phyloP scores from a whole-genome alignment of 2,113 vertebrate species.

The Macquaria australasica region DNA sequence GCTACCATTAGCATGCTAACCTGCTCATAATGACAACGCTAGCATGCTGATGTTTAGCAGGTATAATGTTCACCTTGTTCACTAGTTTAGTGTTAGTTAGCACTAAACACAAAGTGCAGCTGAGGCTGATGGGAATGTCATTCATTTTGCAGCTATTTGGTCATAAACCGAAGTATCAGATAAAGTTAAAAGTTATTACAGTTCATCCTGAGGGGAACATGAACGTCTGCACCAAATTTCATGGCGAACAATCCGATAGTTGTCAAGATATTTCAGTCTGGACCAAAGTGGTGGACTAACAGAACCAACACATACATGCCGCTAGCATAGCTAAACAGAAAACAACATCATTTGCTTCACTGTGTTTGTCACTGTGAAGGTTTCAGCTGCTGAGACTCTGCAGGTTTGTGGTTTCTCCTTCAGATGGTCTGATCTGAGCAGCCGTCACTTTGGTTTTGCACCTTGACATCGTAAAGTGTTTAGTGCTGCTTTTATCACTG shows the following conservation, averaged over 20 bases:
- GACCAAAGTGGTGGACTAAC: not conserved
- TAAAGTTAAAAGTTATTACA: not conserved
- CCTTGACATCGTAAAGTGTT: constrained; percentile 5
- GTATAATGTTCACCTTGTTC: no score
- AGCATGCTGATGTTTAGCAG: no score
- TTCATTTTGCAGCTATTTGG: no score
- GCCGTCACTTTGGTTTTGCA: not conserved
- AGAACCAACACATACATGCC: not conserved
- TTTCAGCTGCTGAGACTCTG: constrained; percentile 2
- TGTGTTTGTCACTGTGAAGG: not conserved
- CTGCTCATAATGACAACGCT: no score
- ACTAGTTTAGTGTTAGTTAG: no score
- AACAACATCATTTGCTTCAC: not conserved
- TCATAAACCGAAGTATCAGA: no score
- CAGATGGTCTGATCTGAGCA: constrained; percentile 5
- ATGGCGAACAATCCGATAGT: not conserved
- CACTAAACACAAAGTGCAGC: no score
- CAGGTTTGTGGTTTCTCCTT: constrained; percentile 11
- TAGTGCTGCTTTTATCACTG: constrained; percentile 9
- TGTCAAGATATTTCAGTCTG: not conserved
- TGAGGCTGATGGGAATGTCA: no score
- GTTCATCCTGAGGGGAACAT: not conserved
- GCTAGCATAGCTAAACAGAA: not conserved
- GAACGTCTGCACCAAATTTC: not conserved
- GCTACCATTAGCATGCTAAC: no score